phyloP scores from a whole-genome alignment of 2,113 vertebrate genomes.

The Australoheros scitulus region DNA sequence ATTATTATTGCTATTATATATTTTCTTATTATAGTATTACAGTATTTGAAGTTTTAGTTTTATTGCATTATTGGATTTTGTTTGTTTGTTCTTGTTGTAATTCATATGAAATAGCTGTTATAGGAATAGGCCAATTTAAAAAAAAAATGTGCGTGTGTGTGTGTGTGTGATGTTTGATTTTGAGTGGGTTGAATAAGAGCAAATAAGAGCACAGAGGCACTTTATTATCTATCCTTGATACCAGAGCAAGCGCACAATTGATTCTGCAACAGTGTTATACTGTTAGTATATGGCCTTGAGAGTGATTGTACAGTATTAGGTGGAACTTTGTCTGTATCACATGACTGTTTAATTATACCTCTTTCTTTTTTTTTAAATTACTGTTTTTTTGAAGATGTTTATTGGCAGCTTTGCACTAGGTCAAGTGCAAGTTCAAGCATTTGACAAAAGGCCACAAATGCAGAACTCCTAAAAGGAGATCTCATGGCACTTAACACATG shows the following conservation, averaged over 20 bases:
- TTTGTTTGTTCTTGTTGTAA: not conserved
- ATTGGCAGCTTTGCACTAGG: constrained; percentile 8
- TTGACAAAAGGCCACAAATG: constrained; percentile 13
- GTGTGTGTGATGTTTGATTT: not conserved
- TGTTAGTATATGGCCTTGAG: not conserved
- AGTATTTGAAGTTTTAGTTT: no score
- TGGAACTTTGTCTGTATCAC: not conserved
- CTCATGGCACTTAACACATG: not conserved
- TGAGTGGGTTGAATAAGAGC: not conserved
- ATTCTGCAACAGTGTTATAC: not conserved
- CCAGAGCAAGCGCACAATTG: constrained; percentile 14
- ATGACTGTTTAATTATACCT: not conserved
- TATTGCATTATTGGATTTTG: no score
- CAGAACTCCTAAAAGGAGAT: not conserved
- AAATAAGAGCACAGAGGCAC: not conserved
- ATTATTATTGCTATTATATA: no score
- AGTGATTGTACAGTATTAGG: not conserved
- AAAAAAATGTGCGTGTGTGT: not conserved
- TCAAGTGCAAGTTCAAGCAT: not conserved
- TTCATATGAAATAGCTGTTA: not conserved
- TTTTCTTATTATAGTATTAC: no score
- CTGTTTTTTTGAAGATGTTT: constrained; percentile 28
- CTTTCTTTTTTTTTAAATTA: constrained; percentile 9
- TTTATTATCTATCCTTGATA: constrained; percentile 11
- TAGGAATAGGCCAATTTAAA: not conserved